phyloP scores from a whole-genome alignment of 1,140 invertebrate genomes.

The Metaphire vulgaris region DNA sequence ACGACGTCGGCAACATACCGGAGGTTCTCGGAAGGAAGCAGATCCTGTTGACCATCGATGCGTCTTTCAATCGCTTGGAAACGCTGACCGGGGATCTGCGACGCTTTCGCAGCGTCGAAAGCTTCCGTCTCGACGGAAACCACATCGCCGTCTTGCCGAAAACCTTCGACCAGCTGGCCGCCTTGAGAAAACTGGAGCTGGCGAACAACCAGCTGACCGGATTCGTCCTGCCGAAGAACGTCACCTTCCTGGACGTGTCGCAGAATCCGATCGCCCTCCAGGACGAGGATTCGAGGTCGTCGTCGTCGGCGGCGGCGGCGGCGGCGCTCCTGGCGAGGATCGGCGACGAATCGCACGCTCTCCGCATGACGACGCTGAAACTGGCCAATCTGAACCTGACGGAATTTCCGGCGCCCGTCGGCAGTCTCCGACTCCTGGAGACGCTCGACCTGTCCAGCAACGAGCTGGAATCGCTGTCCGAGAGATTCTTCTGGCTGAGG shows the following conservation, averaged over 20 bases:
- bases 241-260: conserved; percentile 39
- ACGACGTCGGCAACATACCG: conserved; percentile 41
- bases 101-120: conserved; percentile 41
- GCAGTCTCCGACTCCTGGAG: conserved; percentile 30
- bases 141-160: conserved; percentile 43
- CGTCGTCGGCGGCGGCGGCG: too few species aligned
- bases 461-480: background rate
- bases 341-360: conserved; percentile 43
- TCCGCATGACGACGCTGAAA: conserved; percentile 37
- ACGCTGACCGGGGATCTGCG: conserved; percentile 39
- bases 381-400: conserved; percentile 40
- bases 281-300: conserved; percentile 39
- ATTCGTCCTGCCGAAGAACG: conserved; percentile 41
- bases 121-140: conserved; percentile 41
- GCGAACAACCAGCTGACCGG: conserved; percentile 42
- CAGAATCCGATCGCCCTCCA: conserved; percentile 38
- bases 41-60: conserved; percentile 39
- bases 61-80: conserved; percentile 40
- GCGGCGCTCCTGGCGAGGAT: conserved; percentile 41
- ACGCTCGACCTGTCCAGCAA: background rate
- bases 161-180: conserved; percentile 41
- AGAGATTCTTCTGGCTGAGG: conserved; percentile 18
- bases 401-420: conserved; percentile 36
- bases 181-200: conserved; percentile 38
- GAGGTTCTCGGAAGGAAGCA: conserved; percentile 35